Evolutionary conservation across 2,113 vertebrate genomes (phyloP).

Genomic region (Tychaedon coryphoeus): DNA sequence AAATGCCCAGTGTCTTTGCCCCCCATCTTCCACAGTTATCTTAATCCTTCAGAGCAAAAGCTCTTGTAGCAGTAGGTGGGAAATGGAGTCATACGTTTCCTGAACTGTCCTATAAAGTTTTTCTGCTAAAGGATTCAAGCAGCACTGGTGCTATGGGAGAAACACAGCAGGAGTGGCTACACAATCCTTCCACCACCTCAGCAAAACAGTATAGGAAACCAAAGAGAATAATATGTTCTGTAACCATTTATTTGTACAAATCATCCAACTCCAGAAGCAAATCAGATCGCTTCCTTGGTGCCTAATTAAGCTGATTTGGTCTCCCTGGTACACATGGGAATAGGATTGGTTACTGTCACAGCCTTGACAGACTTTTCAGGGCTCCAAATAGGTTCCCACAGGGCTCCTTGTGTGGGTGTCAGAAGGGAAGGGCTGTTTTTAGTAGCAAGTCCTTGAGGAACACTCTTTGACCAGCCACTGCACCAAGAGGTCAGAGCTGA

Average conservation of each 20-base stretch:
- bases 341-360: background rate
- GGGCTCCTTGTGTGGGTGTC: background rate
- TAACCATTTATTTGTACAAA: background rate
- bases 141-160: background rate
- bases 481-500: background rate
- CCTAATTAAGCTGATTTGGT: background rate
- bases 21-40: rapidly evolving
- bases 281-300: background rate
- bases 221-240: background rate
- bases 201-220: background rate
- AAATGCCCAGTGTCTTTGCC: background rate
- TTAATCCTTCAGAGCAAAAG: background rate
- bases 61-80: background rate
- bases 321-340: rapidly evolving
- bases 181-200: background rate
- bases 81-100: background rate
- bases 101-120: background rate
- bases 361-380: background rate
- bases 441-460: background rate
- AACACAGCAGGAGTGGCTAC: background rate
- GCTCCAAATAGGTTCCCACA: background rate
- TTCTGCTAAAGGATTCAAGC: background rate
- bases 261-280: background rate
- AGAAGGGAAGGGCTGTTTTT: background rate
- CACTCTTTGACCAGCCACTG: background rate